Evolutionary conservation across 2,797 vertebrate species (phyloP).

Genomic region (Gallirallus australis): DNA sequence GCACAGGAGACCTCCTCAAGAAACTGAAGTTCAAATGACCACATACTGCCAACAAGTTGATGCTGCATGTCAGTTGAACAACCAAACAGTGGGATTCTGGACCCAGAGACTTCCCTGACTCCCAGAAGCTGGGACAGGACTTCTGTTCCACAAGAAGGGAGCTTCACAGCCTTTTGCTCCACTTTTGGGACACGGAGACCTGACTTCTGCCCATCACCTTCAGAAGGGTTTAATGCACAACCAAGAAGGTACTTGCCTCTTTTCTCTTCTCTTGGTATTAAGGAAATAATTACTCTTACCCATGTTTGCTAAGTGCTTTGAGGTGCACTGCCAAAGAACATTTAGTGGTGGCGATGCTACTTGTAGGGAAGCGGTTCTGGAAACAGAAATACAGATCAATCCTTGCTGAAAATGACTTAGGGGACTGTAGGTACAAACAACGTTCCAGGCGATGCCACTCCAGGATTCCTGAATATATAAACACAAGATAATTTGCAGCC

Average conservation of each 20-base stretch:
- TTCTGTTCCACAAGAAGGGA: not conserved
- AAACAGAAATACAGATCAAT: not conserved
- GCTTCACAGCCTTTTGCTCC: not conserved
- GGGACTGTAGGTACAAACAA: not conserved
- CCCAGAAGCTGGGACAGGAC: not conserved
- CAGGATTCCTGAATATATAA: not conserved
- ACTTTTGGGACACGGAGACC: fast-evolving
- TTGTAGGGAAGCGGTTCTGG: not conserved
- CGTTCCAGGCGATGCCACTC: not conserved
- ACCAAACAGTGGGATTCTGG: not conserved
- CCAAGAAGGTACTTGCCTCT: not conserved
- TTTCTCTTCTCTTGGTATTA: not conserved
- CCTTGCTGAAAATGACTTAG: not conserved
- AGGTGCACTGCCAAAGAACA: not conserved
- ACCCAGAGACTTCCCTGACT: fast-evolving
- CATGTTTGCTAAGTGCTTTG: not conserved
- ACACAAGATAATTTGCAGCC: not conserved
- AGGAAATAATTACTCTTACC: not conserved
- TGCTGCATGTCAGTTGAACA: fast-evolving
- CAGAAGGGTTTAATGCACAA: not conserved
- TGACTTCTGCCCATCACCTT: not conserved
- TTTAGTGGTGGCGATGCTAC: not conserved
- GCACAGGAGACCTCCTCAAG: not conserved
- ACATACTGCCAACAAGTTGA: not conserved
- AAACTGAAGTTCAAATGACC: not conserved